Evolutionary conservation across 2,797 vertebrate species (phyloP), one percentile per base, ranked within the genome.

Genomic region (Meda fulgida): DNA sequence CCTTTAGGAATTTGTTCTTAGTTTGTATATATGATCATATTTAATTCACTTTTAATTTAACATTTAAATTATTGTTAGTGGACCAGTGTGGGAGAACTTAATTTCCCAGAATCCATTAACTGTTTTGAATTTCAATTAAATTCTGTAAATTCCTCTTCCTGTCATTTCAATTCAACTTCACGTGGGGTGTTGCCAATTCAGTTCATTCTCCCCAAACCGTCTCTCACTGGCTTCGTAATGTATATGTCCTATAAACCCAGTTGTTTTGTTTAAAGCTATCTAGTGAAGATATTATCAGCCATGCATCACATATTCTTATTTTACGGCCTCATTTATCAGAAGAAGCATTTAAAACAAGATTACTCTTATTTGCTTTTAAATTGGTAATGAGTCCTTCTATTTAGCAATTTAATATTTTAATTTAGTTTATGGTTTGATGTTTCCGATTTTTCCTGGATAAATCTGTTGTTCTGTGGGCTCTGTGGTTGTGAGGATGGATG

Each of bases 261-360:
- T 90, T 90, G 88, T 88, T 76, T 89, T 80, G 40, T 76, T 89
- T 87, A 81, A 60, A 82, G 40, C 43, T 83, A 6, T 78, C 72
- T 55, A 85, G 80, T 83, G 72, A 84, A 65, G 23, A 40, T 26
- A 26, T 81, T 72, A 66, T 78, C 29, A 63, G 51, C 66, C 13
- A 13, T 38, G 84, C 86, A 80, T 87, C 69, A 85, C 82, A 89
- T 85, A 89, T 55, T 88, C 86, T 88, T 87, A 73, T 80, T 88
- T 84, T 83, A 78, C 81, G 69, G 46, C 85, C 83, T 83, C 55
- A 72, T 89, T 90, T 89, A 89, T 85, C 86, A 89, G 79, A 87
- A 87, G 88, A 89, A 87, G 91, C 88, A 92, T 79, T 89, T 89
- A 91, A 90, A 91, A 90, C 92, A 92, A 93, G 79, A 95, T 91